Evolutionary conservation across 2,113 vertebrate genomes (phyloP).

Genomic region (Colius striatus): DNA sequence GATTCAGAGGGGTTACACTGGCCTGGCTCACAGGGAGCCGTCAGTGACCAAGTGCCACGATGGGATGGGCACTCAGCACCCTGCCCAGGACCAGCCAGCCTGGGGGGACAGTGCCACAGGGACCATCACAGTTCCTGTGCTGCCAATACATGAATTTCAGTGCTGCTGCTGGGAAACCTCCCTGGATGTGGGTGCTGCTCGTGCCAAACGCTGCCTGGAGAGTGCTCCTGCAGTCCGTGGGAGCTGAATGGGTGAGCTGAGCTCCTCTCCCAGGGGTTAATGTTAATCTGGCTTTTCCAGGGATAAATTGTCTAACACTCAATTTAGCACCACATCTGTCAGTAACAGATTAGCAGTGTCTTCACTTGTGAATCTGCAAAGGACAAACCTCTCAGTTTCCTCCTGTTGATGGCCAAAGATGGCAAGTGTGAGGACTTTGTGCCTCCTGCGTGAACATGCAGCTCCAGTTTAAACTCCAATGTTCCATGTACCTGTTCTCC

Average conservation of each 20-base stretch:
- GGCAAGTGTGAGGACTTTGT: background rate
- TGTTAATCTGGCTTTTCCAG: too few species aligned
- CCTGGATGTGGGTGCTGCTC: too few species aligned
- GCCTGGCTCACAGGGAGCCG: too few species aligned
- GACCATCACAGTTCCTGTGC: fast-evolving
- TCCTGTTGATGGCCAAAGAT: fast-evolving
- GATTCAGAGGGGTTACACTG: too few species aligned
- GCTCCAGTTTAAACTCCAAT: background rate
- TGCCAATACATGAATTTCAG: too few species aligned
- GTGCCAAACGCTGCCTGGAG: too few species aligned
- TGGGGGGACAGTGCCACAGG: background rate
- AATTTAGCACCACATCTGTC: fast-evolving
- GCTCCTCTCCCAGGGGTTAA: background rate
- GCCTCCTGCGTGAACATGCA: background rate
- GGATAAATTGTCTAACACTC: fast-evolving
- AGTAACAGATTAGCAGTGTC: background rate
- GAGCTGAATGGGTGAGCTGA: background rate
- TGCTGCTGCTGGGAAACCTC: too few species aligned
- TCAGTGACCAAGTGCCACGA: too few species aligned
- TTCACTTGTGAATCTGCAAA: background rate
- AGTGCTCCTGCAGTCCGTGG: too few species aligned
- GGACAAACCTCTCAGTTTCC: background rate
- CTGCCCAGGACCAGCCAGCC: too few species aligned
- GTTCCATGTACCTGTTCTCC: background rate
- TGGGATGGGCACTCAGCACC: too few species aligned